phyloP scores from a whole-genome alignment of 2,113 vertebrate species.

The Jaculus jaculus region DNA sequence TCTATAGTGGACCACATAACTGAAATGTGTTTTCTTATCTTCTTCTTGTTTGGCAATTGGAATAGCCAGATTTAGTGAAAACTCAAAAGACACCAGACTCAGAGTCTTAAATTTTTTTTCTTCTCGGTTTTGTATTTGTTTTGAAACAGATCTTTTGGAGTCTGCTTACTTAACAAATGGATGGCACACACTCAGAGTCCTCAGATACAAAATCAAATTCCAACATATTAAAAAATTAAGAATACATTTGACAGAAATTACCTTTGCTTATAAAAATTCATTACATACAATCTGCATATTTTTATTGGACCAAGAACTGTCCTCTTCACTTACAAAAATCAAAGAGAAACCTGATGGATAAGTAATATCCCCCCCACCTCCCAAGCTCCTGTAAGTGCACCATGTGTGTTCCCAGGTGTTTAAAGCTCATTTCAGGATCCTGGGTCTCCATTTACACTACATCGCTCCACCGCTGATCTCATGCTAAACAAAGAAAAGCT shows the following conservation, averaged over 20 bases:
- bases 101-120: slow-evolving; percentile 65
- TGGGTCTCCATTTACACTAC: slow-evolving; percentile 64
- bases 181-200: slow-evolving; percentile 75
- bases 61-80: slow-evolving; percentile 40
- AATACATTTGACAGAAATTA: slow-evolving; percentile 83
- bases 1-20: slow-evolving; percentile 10
- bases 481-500: slow-evolving; percentile 78
- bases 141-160: slow-evolving; percentile 74
- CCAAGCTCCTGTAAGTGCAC: slow-evolving; percentile 68
- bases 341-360: slow-evolving; percentile 83
- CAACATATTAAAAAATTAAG: slow-evolving; percentile 81
- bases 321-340: slow-evolving; percentile 79
- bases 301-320: slow-evolving; percentile 80
- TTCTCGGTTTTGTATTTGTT: slow-evolving; percentile 67
- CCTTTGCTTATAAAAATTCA: slow-evolving; percentile 85
- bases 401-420: slow-evolving; percentile 65
- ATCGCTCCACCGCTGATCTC: slow-evolving; percentile 71
- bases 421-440: slow-evolving; percentile 71
- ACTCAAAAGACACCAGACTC: slow-evolving; percentile 52
- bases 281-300: slow-evolving; percentile 88
- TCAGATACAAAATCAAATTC: slow-evolving; percentile 76
- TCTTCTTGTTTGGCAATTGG: slow-evolving; percentile 6
- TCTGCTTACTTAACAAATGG: slow-evolving; percentile 71
- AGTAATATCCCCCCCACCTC: background rate
- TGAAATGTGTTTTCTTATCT: slow-evolving; percentile 55